Evolutionary conservation across 1,140 invertebrate genomes (phyloP).

Genomic region (Aphidius gifuensis): DNA sequence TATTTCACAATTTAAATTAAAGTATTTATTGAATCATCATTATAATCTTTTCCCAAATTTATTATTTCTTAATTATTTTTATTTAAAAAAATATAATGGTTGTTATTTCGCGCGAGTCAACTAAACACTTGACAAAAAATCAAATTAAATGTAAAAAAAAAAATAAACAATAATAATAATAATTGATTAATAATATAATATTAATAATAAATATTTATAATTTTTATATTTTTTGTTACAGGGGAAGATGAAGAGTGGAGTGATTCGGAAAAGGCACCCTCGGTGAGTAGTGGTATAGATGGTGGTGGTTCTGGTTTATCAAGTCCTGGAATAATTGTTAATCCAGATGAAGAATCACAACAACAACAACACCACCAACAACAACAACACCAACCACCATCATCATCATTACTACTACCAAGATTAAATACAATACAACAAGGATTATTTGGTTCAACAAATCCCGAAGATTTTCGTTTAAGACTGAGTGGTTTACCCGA

Average conservation of each 20-base stretch:
- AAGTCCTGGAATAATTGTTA: slow-evolving; percentile 41
- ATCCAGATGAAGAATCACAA: slow-evolving; percentile 44
- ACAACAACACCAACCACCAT: too few relatives aligned
- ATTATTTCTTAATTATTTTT: too few relatives aligned
- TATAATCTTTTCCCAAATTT: too few relatives aligned
- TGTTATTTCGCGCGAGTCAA: too few relatives aligned
- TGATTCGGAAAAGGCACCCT: slow-evolving; percentile 53
- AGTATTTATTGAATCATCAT: too few relatives aligned
- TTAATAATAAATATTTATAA: background rate
- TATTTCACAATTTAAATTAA: too few relatives aligned
- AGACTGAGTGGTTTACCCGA: slow-evolving; percentile 46
- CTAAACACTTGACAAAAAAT: too few relatives aligned
- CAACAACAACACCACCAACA: slow-evolving; percentile 23
- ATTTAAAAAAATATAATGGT: too few relatives aligned
- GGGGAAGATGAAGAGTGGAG: slow-evolving; percentile 57
- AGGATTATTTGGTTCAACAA: slow-evolving; percentile 30
- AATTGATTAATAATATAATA: background rate
- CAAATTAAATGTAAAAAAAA: too few relatives aligned
- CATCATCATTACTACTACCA: slow-evolving; percentile 30
- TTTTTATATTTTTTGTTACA: slow-evolving; percentile 31
- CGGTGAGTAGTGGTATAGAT: slow-evolving; percentile 52
- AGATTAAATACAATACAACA: slow-evolving; percentile 36
- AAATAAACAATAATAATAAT: background rate
- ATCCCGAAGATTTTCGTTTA: slow-evolving; percentile 44
- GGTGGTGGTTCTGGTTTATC: slow-evolving; percentile 50